These are phyloP conservation scores for Lagopus leucura DNA, from an alignment of 2,113 vertebrate species.

Conservation along the genomic window DNA sequence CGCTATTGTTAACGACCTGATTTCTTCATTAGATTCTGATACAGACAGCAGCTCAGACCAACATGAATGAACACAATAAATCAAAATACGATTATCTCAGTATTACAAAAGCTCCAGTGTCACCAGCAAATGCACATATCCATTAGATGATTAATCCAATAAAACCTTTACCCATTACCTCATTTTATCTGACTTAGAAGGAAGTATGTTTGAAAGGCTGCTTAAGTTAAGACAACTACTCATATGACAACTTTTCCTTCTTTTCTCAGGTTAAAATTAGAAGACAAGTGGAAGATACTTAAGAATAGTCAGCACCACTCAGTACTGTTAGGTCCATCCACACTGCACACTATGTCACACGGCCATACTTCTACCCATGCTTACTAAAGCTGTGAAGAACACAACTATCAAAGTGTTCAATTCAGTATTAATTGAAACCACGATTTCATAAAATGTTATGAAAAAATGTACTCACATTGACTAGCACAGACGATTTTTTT, in stretches of 20 bases:
- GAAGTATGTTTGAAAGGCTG: fast-evolving
- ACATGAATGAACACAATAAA: neutral
- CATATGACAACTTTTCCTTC: neutral
- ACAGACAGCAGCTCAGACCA: neutral
- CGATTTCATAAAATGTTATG: neutral
- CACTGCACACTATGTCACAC: neutral
- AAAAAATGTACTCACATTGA: neutral
- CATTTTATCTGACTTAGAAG: neutral
- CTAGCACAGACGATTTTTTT: neutral
- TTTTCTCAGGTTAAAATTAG: neutral
- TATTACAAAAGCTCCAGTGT: neutral
- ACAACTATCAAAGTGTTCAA: neutral
- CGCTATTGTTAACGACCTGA: neutral
- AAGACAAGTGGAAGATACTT: neutral
- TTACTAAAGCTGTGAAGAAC: neutral
- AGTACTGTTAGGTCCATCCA: neutral
- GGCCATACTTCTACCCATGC: neutral
- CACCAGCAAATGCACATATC: neutral
- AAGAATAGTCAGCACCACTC: neutral
- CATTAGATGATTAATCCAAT: neutral
- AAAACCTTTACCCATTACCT: neutral
- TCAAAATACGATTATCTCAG: neutral
- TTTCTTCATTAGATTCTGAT: neutral
- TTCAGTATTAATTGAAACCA: neutral
- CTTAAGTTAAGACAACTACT: neutral